Evolutionary conservation across 1,140 invertebrate species (phyloP).

Genomic region (Drosophila hydei): DNA sequence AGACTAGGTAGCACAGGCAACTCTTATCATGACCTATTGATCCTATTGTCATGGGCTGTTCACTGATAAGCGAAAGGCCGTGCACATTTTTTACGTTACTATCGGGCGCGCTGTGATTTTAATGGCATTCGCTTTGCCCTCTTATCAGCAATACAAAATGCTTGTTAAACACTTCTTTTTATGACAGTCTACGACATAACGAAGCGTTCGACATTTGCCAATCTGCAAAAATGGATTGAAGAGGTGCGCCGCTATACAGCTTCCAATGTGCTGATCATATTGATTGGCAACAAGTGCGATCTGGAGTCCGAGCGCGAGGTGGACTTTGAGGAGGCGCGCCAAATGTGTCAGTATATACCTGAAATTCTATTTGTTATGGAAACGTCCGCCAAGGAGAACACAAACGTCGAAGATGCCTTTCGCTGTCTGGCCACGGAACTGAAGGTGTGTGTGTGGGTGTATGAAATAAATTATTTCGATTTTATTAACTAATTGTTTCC

Average conservation of each 20-base stretch:
- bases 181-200: constrained; percentile 95
- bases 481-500: neutral
- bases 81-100: constrained; percentile 47
- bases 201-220: constrained; percentile 94
- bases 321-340: constrained; percentile 91
- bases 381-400: constrained; percentile 96
- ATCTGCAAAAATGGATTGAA: constrained; percentile 96
- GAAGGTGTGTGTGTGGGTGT: constrained; percentile 86
- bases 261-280: constrained; percentile 93
- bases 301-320: constrained; percentile 92
- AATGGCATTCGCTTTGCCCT: constrained; percentile 35
- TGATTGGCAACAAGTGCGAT: constrained; percentile 97
- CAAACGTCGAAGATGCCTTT: constrained; percentile 96
- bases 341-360: constrained; percentile 92
- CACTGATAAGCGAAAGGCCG: constrained; percentile 38
- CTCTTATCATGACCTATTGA: constrained; percentile 37
- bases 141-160: constrained; percentile 43
- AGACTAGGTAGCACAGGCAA: no score
- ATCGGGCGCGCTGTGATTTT: constrained; percentile 52
- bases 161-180: neutral
- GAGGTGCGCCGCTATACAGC: constrained; percentile 96
- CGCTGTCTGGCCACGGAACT: constrained; percentile 94
- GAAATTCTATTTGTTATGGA: constrained; percentile 94
- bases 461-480: neutral
- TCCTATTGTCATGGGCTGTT: constrained; percentile 23